phyloP scores from a whole-genome alignment of 1,140 invertebrate species.

The Geopemphigus sp. region DNA sequence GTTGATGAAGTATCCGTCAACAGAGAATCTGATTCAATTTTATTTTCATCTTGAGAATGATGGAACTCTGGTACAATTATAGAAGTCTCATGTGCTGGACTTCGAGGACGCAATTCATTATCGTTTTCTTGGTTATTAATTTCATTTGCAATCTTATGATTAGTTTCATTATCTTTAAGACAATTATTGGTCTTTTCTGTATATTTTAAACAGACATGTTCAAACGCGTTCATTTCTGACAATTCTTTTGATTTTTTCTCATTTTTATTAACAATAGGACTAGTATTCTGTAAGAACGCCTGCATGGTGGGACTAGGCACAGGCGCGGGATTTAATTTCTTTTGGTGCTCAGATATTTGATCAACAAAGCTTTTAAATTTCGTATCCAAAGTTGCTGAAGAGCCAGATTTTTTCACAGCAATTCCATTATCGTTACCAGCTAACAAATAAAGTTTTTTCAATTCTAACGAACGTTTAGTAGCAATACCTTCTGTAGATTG shows the following conservation, averaged over 20 bases:
- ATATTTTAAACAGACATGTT: constrained; percentile 54
- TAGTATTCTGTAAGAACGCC: constrained; percentile 63
- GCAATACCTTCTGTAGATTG: constrained; percentile 82
- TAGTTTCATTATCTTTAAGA: constrained; percentile 29
- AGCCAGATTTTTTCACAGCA: constrained; percentile 78
- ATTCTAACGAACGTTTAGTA: constrained; percentile 77
- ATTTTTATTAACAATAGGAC: constrained; percentile 47
- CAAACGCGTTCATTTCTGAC: constrained; percentile 52
- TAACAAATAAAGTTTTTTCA: constrained; percentile 80
- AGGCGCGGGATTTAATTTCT: constrained; percentile 75
- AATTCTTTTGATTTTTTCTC: constrained; percentile 53
- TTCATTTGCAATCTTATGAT: constrained; percentile 50
- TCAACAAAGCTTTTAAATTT: constrained; percentile 78
- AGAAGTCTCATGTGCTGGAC: constrained; percentile 64
- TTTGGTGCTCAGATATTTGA: constrained; percentile 84
- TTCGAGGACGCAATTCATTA: constrained; percentile 58
- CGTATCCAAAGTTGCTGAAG: constrained; percentile 77
- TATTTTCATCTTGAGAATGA: constrained; percentile 49
- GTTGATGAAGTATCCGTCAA: constrained; percentile 27
- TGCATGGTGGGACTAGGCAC: constrained; percentile 74
- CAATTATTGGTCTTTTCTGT: constrained; percentile 63
- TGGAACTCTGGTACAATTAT: constrained; percentile 65
- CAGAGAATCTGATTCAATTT: constrained; percentile 50
- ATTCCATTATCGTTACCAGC: constrained; percentile 63
- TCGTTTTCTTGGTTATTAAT: constrained; percentile 54